Conservation (phyloP, 2,113 vertebrate species). For the Rhagologus leucostigma region DNA sequence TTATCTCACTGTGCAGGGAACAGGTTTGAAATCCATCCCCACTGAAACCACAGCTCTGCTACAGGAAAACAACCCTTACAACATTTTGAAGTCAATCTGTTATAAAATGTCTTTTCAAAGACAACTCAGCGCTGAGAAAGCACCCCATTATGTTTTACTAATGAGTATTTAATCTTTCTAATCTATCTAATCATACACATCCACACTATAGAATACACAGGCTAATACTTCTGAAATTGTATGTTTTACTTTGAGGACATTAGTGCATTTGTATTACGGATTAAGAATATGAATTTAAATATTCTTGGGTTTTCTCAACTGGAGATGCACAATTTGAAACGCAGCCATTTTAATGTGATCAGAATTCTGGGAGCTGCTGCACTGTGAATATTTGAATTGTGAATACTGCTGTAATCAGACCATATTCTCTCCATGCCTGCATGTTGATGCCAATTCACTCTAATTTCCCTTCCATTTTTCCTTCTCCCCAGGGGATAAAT, state of each 20-base stretch:
- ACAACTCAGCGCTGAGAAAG: neutral
- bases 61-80: neutral
- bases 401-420: slow-evolving; percentile 55
- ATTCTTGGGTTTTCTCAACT: slow-evolving; percentile 54
- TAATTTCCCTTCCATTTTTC: slow-evolving; percentile 65
- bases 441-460: slow-evolving; percentile 57
- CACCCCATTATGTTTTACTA: slow-evolving; percentile 53
- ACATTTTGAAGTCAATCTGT: neutral
- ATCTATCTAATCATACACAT: slow-evolving; percentile 63
- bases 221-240: slow-evolving; percentile 59
- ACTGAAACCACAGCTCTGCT: neutral
- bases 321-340: slow-evolving; percentile 39
- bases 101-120: slow-evolving; percentile 8
- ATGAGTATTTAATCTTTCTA: slow-evolving; percentile 63
- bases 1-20: neutral
- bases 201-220: slow-evolving; percentile 9
- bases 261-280: slow-evolving; percentile 60
- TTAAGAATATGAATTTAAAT: slow-evolving; percentile 64
- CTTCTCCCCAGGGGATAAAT: slow-evolving; percentile 49
- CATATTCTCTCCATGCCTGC: slow-evolving; percentile 33
- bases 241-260: slow-evolving; percentile 64
- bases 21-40: neutral
- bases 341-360: slow-evolving; percentile 52
- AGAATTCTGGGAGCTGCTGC: slow-evolving; percentile 31
- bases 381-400: slow-evolving; percentile 28